A percentile compares a stretch with the other conserved stretches of the same genome.
Conservation (phyloP, 2,888 invertebrate species). For the Anorthoa munda region DNA sequence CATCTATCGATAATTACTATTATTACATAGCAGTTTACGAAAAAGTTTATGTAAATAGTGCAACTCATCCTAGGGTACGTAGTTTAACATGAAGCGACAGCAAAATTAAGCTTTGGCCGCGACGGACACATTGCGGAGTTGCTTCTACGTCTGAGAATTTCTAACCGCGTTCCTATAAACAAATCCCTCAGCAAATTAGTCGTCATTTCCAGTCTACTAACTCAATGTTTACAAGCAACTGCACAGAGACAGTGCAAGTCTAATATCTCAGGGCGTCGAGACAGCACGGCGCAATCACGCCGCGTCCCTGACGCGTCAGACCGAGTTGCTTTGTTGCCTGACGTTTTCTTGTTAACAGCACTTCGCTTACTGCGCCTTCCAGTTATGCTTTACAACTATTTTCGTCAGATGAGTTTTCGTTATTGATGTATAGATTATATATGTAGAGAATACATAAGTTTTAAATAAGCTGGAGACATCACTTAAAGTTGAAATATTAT, state of each 20-base stretch:
- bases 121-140: background rate
- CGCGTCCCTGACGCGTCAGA: conserved; percentile 80
- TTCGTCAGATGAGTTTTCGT: conserved; percentile 35
- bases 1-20: too few species aligned
- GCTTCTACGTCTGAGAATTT: background rate
- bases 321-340: conserved; percentile 83
- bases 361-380: conserved; percentile 71
- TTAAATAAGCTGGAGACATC: too few species aligned
- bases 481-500: too few species aligned
- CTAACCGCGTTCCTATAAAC: background rate
- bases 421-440: too few species aligned
- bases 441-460: background rate
- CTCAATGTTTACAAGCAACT: conserved; percentile 70
- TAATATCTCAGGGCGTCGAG: conserved; percentile 88
- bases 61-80: too few species aligned
- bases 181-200: conserved; percentile 1
- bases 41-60: background rate
- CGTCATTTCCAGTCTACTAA: conserved; percentile 67
- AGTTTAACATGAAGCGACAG: background rate
- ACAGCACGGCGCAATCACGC: conserved; percentile 84
- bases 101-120: too few species aligned
- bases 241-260: conserved; percentile 81
- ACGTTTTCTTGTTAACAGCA: conserved; percentile 87
- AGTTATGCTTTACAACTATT: conserved; percentile 64
- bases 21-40: too few species aligned